Base-by-base conservation (phyloP, 2,888 invertebrate genomes). In the Trichacis sp. region DNA sequence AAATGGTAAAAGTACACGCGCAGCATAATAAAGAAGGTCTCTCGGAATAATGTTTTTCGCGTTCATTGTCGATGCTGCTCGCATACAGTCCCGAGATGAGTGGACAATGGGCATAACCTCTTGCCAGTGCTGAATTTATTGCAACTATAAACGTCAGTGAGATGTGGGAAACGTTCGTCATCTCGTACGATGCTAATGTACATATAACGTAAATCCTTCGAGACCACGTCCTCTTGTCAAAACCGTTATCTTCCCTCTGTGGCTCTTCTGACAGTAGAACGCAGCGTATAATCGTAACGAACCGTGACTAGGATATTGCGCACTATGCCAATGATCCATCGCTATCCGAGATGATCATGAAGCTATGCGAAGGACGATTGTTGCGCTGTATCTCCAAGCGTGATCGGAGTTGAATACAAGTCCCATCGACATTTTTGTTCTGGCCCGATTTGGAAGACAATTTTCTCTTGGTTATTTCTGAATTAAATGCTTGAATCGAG, bases 321-420 rank as follows among this genome's bases (percentile, higher is more conserved):
- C 63, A 58, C 67, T 63, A 60, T 54, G 56, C 53, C 66, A 68
- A 72, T 54, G 73, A 78, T 78, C 75, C 73, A 77, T 79, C 77
- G 75, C 71, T 62, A 73, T 73, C 70, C 70, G 57, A 60, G 71
- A 74, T 69, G 73, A 76, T 77, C 74, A 57, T 73, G 68, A 72
- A 77, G 74, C 72, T 75, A 77, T 76, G 78, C 73, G 73, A 77
- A 74, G 76, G 77, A 74, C 75, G 68, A 71, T 68, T 50, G 60
- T 60, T 69, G 70, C 66, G 66, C 64, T 61, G 48, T 60, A 46
- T 62, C 58, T 43, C 15, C 19, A 48, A 36, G 51, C 47, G 56
- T 50, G 58, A 62, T 52, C 48, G 43, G 47, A 47, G 48, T 29
- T 8, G 56, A 62, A 18, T n/a, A n/a, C n/a, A n/a, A n/a, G n/a